Evolutionary conservation across 2,888 invertebrate species (phyloP), one percentile per base, ranked within the genome.

Genomic region (Lochmaea capreae): DNA sequence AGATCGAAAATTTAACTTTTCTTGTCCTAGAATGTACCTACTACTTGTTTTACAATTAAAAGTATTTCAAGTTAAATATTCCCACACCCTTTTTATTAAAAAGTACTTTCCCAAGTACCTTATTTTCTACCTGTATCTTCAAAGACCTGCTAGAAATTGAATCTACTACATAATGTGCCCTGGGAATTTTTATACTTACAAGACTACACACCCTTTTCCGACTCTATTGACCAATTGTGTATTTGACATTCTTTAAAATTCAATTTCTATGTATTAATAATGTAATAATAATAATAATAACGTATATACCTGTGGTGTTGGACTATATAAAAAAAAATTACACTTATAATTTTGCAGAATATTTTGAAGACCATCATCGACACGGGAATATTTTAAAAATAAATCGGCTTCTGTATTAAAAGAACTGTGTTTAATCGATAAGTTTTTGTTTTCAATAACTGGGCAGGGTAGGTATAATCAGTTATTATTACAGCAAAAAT

Each of bases 171-270:
- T 57, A 67, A 49, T 66, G 10, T 42, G 57, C 71, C 71, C 62
- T 71, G 71, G 71, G 71, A 71, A 71, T 71, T 54, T 58, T 71
- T 65, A 71, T 65, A 65, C 58, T 46, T 65, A 58, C 71, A 46
- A 43, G 71, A 59, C 58, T 71, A 71, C 71, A 71, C 71, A 71
- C 71, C 71, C 71, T 71, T 71, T 71, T 71, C 9, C 3, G 16
- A 16, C 16, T 54, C 54, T 54, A 54, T 54, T 54, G 54, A 54
- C 54, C 54, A 16, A 18, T 54, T 54, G 54, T 54, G 52, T 52
- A 18, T 54, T 6, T 54, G 54, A 54, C 54, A 16, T 54, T 18
- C 54, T 54, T 18, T 8, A 16, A 54, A 54, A 54, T 9, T 54
- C 54, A 54, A 54, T 54, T 54, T 54, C 54, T 18, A 3, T 14